phyloP scores from a whole-genome alignment of 2,888 invertebrate species.

The Clistopyga incitator region DNA sequence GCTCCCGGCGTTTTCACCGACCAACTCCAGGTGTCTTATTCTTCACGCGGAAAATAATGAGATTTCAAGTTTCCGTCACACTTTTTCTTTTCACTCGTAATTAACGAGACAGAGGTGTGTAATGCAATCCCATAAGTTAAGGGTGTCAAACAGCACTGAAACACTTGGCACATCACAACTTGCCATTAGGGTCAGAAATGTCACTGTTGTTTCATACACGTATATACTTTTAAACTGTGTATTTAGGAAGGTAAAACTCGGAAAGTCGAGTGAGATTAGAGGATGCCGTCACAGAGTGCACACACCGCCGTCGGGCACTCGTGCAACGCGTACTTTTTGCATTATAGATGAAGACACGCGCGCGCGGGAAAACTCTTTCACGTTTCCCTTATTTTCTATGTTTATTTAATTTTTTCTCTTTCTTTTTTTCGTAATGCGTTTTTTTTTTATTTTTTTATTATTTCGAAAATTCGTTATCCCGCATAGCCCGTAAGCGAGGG shows the following conservation, averaged over 20 bases:
- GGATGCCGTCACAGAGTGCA: conserved; percentile 16
- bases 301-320: conserved; percentile 11
- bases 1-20: not conserved
- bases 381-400: not conserved
- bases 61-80: not conserved
- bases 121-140: not conserved
- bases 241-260: not conserved
- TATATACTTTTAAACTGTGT: not conserved
- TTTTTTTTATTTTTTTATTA: not conserved
- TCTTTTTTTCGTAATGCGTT: not conserved
- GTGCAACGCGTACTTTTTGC: conserved; percentile 6
- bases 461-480: not conserved
- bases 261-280: not conserved
- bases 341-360: not conserved
- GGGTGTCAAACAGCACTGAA: not conserved
- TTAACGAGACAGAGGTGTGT: not conserved
- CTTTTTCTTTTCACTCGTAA: conserved; percentile 1
- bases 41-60: not conserved
- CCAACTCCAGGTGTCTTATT: not conserved
- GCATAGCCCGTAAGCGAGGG: not conserved
- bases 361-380: not conserved
- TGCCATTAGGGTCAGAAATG: not conserved
- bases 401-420: no score
- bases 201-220: not conserved
- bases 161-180: not conserved